phyloP scores from a whole-genome alignment of 1,140 invertebrate genomes.

The Drosophila pruinosa region DNA sequence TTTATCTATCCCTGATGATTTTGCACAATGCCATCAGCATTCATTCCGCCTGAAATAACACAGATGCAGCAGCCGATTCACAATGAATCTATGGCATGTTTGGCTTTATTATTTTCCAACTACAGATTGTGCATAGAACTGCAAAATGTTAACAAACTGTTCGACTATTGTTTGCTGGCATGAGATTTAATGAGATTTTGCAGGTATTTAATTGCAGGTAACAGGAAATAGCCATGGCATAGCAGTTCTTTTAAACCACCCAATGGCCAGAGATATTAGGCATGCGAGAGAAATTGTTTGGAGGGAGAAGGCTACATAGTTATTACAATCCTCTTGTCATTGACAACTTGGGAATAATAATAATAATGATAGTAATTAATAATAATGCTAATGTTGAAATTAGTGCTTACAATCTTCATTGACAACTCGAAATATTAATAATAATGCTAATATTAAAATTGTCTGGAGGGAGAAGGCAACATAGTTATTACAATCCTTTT shows the following conservation, averaged over 20 bases:
- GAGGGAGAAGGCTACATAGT: background rate
- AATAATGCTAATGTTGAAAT: background rate
- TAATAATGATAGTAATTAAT: background rate
- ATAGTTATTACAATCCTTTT: background rate
- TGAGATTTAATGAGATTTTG: slow-evolving; percentile 20
- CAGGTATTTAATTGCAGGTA: slow-evolving; percentile 32
- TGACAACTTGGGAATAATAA: background rate
- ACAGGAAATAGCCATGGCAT: slow-evolving; percentile 17
- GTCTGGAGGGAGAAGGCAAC: background rate
- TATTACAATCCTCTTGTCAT: background rate
- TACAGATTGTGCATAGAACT: slow-evolving; percentile 4
- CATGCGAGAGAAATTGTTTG: background rate
- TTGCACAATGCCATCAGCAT: slow-evolving; percentile 63
- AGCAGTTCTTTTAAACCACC: background rate
- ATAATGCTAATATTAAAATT: background rate
- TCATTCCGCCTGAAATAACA: slow-evolving; percentile 41
- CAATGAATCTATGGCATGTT: background rate
- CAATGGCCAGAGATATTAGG: background rate
- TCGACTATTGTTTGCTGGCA: slow-evolving; percentile 3
- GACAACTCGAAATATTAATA: background rate
- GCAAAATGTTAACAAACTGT: slow-evolving; percentile 23
- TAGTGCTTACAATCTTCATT: too few relatives aligned
- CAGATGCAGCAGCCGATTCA: slow-evolving; percentile 24
- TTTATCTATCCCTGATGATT: slow-evolving; percentile 51
- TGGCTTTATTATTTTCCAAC: slow-evolving; percentile 6